Evolutionary conservation across 2,888 invertebrate genomes (phyloP), one percentile per base, ranked within the genome.

Genomic region (Tubulanus polymorphus): DNA sequence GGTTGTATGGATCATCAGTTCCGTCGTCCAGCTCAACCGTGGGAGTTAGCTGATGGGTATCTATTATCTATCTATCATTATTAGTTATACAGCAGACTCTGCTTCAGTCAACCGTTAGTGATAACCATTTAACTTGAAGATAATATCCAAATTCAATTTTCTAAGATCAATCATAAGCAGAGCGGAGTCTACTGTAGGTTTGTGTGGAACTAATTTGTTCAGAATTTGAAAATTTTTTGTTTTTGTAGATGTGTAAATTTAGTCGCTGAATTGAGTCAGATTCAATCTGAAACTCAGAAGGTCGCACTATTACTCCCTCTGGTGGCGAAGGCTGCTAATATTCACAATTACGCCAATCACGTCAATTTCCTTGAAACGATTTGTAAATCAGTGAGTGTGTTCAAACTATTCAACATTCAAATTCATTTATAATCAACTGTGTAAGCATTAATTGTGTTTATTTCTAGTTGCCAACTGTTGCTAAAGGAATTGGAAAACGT

Each of bases 11-110:
- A 81, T 62, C 78, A 80, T 59, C 73, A 74, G 54, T 81, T 82
- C 64, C 70, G 76, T 25, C 77, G 81, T 56, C 77, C 80, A 1
- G 70, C 83, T 26, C 81, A 83, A 62, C 82, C 82, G 0, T 84
- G 84, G 84, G 83, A 84, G 64, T 63, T 80, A 37, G 81, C 81
- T 35, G 83, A 84, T 71, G 84, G 83, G 81, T 82, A 73, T 65
- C 15, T 50, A 27, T 32, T 20, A 5, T 27, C 5, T 50, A 5
- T n/a, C n/a, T n/a, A n/a, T n/a, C n/a, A n/a, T n/a, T n/a, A n/a
- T n/a, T n/a, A n/a, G n/a, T n/a, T n/a, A n/a, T n/a, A n/a, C n/a
- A n/a, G n/a, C n/a, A n/a, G n/a, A n/a, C n/a, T n/a, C n/a, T n/a
- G n/a, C n/a, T n/a, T n/a, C n/a, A n/a, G n/a, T n/a, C n/a, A n/a